Evolutionary conservation across 2,797 vertebrate genomes (phyloP).

Genomic region (Toxotes lorentzi): DNA sequence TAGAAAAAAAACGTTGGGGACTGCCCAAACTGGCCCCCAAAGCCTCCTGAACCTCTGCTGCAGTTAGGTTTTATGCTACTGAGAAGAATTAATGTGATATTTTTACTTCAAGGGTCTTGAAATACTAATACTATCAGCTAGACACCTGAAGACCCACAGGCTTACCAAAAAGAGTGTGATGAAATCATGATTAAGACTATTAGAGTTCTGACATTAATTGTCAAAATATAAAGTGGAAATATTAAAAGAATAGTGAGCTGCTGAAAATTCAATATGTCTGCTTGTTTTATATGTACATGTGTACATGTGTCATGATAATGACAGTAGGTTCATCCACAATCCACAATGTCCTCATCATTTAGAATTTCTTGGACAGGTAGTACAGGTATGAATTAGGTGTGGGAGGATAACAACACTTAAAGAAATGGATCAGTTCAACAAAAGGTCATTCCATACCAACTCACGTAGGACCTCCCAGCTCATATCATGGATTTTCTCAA

Average conservation of each 20-base stretch:
- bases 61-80: slow-evolving; percentile 35
- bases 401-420: not conserved
- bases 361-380: slow-evolving; percentile 6
- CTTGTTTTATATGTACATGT: slow-evolving; percentile 11
- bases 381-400: not conserved
- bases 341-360: not conserved
- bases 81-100: slow-evolving; percentile 16
- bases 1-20: slow-evolving; percentile 51
- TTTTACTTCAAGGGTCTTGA: slow-evolving; percentile 12
- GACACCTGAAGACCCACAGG: slow-evolving; percentile 13
- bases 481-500: no score
- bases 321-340: slow-evolving; percentile 14
- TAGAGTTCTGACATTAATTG: slow-evolving; percentile 19
- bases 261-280: slow-evolving; percentile 2
- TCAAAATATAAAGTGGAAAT: slow-evolving; percentile 17
- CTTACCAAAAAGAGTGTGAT: slow-evolving; percentile 1
- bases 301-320: slow-evolving; percentile 7
- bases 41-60: slow-evolving; percentile 23
- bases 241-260: not conserved
- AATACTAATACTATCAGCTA: slow-evolving; percentile 20
- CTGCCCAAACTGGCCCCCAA: slow-evolving; percentile 37
- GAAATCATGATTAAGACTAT: slow-evolving; percentile 5
- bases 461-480: no score
- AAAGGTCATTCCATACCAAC: no score
- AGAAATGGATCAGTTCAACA: not conserved